These are phyloP conservation scores for Phragmatobia fuliginosa DNA, from an alignment of 2,888 invertebrate genomes.

Conservation along the genomic window DNA sequence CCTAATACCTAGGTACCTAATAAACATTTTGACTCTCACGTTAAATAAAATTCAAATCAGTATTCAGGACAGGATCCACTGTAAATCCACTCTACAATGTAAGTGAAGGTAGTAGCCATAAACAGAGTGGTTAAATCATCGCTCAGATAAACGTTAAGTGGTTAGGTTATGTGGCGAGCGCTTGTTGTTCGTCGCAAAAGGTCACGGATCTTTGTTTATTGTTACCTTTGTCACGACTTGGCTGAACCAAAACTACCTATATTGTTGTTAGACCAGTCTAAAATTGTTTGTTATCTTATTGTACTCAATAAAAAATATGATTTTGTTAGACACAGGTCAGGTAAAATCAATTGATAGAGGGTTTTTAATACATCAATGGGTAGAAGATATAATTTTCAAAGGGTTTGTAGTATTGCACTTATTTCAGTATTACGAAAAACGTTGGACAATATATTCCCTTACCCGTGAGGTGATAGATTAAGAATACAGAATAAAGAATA, in stretches of 20 bases:
- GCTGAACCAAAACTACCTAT: conserved; percentile 50
- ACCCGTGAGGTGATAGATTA: not conserved
- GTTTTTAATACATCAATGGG: no score
- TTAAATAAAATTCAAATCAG: not conserved
- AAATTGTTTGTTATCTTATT: conserved; percentile 12
- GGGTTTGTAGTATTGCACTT: not conserved
- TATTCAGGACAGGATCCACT: not conserved
- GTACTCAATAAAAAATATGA: not conserved
- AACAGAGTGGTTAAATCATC: conserved; percentile 55
- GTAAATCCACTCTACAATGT: not conserved
- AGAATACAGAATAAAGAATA: no score
- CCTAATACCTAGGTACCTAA: not conserved
- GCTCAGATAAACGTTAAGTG: conserved; percentile 65
- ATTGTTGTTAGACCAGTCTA: conserved; percentile 41
- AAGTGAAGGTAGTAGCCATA: conserved; percentile 45
- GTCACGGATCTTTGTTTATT: conserved; percentile 66
- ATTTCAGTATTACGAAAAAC: not conserved
- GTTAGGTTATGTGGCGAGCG: conserved; percentile 48
- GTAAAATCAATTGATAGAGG: no score
- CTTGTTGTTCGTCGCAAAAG: conserved; percentile 65
- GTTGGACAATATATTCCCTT: not conserved
- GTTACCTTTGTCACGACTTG: conserved; percentile 58
- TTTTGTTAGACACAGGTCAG: not conserved
- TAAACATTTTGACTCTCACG: not conserved
- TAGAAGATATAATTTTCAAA: not conserved